Base-by-base conservation (phyloP, 2,113 vertebrate species). In the Pelobates fuscus region DNA sequence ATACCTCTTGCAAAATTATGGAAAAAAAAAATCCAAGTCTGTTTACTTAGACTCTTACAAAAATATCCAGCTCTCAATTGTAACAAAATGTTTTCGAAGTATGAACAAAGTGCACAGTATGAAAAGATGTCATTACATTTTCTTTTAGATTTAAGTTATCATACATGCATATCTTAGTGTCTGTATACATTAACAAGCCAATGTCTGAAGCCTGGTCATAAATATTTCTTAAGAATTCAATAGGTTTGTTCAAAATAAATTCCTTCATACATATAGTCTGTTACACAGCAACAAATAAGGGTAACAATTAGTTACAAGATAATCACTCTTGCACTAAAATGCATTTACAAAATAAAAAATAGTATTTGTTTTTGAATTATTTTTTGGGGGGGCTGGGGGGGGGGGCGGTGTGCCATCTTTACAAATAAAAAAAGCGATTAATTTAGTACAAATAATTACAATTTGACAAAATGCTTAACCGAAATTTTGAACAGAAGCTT, bases 21-120 rank as follows among this genome's bases (percentile, higher is more conserved):
- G 26, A 14, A 11, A 41, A 21, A 41, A 21, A 4, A 5, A 15
- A 55, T 30, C 7, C 20, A 8, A 23, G 60, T 18, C 44, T 8
- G n/a, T 71, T 46, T 61, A 37, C 32, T 61, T 43, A n/a, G 20
- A 14, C 20, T 6, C 24, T 71, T 24, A 71, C 68, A 71, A 71
- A 71, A 71, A 71, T 71, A 71, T 30, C n/a, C 58, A 71, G 44
- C 41, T 44, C 25, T 60, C 44, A 61, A 61, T 71, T 71, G 15
- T 49, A 55, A 71, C 26, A 71, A 68, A n/a, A 61, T 62, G 29
- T 46, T 46, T 29, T 58, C 29, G 21, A 37, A 27, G 43, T 14
- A 57, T 69, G 44, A 32, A 61, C 57, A 61, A 61, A 61, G 12
- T 71, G 57, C 69, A 61, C 69, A 61, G 26, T 26, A 26, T 61